A percentile compares a stretch with the other conserved stretches of the same genome.
Conservation (phyloP, 2,888 invertebrate genomes). For the Sesia bembeciformis region DNA sequence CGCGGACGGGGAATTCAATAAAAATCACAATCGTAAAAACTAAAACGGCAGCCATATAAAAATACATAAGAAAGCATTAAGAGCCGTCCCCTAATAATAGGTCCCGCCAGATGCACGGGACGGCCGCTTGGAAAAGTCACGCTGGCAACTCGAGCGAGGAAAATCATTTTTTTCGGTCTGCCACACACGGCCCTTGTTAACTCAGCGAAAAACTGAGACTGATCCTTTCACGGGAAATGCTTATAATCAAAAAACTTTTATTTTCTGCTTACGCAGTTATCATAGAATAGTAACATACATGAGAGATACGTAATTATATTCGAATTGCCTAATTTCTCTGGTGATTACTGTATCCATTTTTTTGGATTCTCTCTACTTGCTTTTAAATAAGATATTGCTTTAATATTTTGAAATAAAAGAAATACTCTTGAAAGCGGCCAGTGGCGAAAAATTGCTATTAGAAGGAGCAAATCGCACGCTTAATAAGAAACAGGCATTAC, state of each 20-base stretch:
- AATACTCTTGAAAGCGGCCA: too few relatives aligned
- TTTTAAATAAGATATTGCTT: too few relatives aligned
- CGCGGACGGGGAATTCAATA: slow-evolving; percentile 58
- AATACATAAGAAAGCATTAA: slow-evolving; percentile 71
- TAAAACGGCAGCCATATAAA: slow-evolving; percentile 66
- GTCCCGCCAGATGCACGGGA: slow-evolving; percentile 72
- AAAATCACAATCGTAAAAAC: slow-evolving; percentile 73
- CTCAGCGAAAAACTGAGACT: slow-evolving; percentile 57
- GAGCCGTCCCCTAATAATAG: slow-evolving; percentile 71
- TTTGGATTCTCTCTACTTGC: too few relatives aligned
- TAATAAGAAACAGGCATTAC: too few relatives aligned
- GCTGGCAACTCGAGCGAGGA: slow-evolving; percentile 65
- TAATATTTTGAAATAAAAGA: too few relatives aligned
- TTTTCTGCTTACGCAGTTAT: slow-evolving; percentile 13
- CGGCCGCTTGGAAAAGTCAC: slow-evolving; percentile 70
- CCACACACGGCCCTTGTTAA: slow-evolving; percentile 69
- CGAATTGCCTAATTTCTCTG: too few relatives aligned
- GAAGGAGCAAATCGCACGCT: too few relatives aligned
- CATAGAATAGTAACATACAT: too few relatives aligned
- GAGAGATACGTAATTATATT: too few relatives aligned
- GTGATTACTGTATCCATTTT: too few relatives aligned
- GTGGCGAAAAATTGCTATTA: too few relatives aligned
- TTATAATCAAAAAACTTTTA: slow-evolving; percentile 37
- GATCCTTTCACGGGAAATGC: slow-evolving; percentile 44
- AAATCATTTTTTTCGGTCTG: slow-evolving; percentile 74